A percentile compares a stretch with the other conserved stretches of the same genome.
phyloP scores from a whole-genome alignment of 2,797 vertebrate species.

The Acanthurus tractus region DNA sequence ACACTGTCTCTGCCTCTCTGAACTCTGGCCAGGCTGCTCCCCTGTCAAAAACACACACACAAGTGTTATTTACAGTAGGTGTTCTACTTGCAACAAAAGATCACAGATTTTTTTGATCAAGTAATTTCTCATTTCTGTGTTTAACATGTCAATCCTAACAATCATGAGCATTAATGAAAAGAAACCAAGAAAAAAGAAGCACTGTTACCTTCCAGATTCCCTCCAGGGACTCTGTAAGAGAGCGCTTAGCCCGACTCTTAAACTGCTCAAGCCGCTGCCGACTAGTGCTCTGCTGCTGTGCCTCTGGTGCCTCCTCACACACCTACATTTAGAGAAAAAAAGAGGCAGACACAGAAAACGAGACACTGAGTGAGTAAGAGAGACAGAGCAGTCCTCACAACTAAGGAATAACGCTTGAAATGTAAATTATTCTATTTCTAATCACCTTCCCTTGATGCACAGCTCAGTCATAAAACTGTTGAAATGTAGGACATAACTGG shows the following conservation, averaged over 20 bases:
- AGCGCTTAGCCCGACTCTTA: slow-evolving; percentile 94
- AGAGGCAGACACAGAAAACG: neutral
- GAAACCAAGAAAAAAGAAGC: neutral
- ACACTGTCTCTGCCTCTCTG: slow-evolving; percentile 86
- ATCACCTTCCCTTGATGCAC: neutral
- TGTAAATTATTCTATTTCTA: neutral
- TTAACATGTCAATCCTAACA: neutral
- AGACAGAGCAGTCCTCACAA: neutral
- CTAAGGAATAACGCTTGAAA: neutral
- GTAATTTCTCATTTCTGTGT: neutral
- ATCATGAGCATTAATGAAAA: neutral
- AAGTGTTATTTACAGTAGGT: neutral
- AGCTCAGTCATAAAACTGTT: neutral
- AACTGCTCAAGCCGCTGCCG: slow-evolving; percentile 92
- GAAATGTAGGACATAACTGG: neutral
- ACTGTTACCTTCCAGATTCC: slow-evolving; percentile 89
- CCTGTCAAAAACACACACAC: slow-evolving; percentile 79
- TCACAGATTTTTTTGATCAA: neutral
- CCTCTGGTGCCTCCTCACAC: slow-evolving; percentile 71
- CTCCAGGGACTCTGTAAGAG: slow-evolving; percentile 93
- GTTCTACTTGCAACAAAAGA: slow-evolving; percentile 1
- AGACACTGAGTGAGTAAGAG: neutral
- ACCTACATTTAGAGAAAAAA: slow-evolving; percentile 42
- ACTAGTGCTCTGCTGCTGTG: slow-evolving; percentile 84
- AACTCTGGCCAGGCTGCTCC: slow-evolving; percentile 87